phyloP scores from a whole-genome alignment of 2,113 vertebrate genomes.

The Brachirus orientalis region DNA sequence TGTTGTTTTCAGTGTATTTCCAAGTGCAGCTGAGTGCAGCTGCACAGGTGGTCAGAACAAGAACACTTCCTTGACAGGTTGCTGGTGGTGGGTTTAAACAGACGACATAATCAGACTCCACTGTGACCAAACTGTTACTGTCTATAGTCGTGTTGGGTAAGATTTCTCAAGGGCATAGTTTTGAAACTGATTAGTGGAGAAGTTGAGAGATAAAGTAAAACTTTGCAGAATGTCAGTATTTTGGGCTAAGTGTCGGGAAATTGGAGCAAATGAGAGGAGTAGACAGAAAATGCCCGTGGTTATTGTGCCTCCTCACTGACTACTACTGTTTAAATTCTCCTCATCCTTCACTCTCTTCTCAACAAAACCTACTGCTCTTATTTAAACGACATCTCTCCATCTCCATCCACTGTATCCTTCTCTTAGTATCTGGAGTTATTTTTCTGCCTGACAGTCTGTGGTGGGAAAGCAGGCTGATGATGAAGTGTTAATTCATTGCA shows the following conservation, averaged over 20 bases:
- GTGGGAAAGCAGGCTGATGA: slow-evolving; percentile 46
- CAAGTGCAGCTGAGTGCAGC: no score
- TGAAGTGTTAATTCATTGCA: slow-evolving; percentile 70
- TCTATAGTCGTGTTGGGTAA: neutral
- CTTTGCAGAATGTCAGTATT: neutral
- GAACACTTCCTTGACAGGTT: no score
- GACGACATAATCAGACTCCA: slow-evolving; percentile 1
- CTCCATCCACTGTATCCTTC: slow-evolving; percentile 2
- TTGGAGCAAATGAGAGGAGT: slow-evolving; percentile 7
- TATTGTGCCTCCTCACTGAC: neutral
- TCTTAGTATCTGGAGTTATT: neutral
- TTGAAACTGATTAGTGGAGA: slow-evolving; percentile 17
- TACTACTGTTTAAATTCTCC: slow-evolving; percentile 3
- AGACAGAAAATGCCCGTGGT: slow-evolving; percentile 1
- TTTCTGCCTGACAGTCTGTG: slow-evolving; percentile 47
- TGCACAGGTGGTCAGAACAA: no score
- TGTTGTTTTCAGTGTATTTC: no score
- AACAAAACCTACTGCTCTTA: slow-evolving; percentile 5
- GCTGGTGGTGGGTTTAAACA: neutral
- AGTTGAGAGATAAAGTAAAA: slow-evolving; percentile 8
- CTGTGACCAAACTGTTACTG: slow-evolving; percentile 13
- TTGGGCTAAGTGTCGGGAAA: neutral
- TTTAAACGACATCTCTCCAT: slow-evolving; percentile 22
- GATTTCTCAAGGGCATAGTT: neutral
- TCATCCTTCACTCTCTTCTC: neutral